Evolutionary conservation across 2,797 vertebrate genomes (phyloP).

Genomic region (Emys orbicularis): DNA sequence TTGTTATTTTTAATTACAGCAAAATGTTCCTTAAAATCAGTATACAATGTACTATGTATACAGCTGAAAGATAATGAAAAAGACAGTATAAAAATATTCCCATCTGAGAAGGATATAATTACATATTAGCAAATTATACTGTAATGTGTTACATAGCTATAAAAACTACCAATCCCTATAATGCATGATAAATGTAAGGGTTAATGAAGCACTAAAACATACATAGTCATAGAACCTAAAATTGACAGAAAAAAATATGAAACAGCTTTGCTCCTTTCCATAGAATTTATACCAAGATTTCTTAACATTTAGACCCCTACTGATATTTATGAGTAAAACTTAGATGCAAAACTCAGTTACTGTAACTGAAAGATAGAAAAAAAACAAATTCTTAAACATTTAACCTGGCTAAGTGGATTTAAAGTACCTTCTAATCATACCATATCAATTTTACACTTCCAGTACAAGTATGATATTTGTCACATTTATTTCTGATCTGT

Average conservation of each 20-base stretch:
- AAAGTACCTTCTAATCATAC: background rate
- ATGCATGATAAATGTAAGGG: background rate
- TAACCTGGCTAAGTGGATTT: background rate
- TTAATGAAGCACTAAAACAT: conserved; percentile 32
- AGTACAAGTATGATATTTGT: background rate
- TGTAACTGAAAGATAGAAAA: background rate
- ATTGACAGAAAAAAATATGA: background rate
- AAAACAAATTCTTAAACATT: background rate
- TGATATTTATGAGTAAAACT: background rate
- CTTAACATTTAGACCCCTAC: background rate
- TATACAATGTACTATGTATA: background rate
- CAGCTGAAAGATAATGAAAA: background rate
- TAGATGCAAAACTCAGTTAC: background rate
- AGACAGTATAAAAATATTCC: background rate
- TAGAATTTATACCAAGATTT: background rate
- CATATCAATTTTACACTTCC: background rate
- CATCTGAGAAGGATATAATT: background rate
- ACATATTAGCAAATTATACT: background rate
- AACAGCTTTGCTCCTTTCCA: background rate
- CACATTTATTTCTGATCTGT: background rate
- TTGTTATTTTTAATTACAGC: conserved; percentile 3
- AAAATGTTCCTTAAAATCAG: background rate
- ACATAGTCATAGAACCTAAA: background rate
- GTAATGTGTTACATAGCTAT: background rate
- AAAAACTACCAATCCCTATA: background rate